These are phyloP conservation scores for Megaceryle alcyon DNA, from an alignment of 2,797 vertebrate species.

Conservation along the genomic window DNA sequence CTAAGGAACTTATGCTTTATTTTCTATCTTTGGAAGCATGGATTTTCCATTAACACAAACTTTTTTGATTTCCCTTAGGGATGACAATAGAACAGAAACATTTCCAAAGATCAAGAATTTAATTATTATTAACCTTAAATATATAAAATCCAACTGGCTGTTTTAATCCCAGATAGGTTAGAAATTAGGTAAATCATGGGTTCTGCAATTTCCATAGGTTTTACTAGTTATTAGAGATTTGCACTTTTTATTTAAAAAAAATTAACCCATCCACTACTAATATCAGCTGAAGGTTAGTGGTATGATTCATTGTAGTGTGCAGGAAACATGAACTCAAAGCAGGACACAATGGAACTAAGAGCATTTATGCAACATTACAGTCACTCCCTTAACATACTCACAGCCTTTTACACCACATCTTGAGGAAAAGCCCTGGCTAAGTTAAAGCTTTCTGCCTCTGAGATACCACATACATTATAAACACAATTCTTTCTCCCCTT, in stretches of 20 bases:
- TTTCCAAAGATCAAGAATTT: constrained; percentile 37
- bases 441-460: background rate
- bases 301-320: background rate
- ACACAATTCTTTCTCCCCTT: background rate
- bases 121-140: constrained; percentile 3
- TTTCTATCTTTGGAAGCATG: background rate
- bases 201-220: background rate
- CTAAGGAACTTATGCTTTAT: background rate
- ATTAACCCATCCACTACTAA: background rate
- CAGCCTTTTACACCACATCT: background rate
- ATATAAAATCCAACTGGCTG: background rate
- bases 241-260: background rate
- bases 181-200: background rate
- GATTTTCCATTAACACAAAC: background rate
- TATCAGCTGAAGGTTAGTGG: background rate
- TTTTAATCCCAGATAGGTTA: background rate
- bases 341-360: background rate
- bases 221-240: background rate
- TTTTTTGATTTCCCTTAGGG: constrained; percentile 16
- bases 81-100: background rate
- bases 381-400: background rate
- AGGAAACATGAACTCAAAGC: background rate
- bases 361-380: background rate
- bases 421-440: background rate
- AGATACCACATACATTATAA: background rate